Conservation (phyloP, 2,888 invertebrate species). For the Xestia ashworthii region DNA sequence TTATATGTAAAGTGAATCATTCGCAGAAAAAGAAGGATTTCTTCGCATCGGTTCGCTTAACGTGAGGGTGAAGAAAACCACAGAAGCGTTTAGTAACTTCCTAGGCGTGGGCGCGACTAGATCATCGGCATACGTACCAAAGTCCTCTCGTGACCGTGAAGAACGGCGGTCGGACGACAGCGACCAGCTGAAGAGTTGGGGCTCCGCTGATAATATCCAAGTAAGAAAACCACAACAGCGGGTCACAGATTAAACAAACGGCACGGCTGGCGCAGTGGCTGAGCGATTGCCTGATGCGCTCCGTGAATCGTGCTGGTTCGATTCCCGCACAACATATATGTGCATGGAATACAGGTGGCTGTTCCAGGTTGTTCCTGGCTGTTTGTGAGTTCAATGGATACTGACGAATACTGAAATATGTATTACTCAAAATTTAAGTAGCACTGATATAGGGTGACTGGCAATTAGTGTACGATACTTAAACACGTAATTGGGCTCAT, state of each 20-base stretch:
- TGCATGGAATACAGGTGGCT: background rate
- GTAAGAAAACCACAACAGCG: conserved; percentile 77
- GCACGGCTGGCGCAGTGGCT: background rate
- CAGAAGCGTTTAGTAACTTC: conserved; percentile 97
- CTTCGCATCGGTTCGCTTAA: conserved; percentile 97
- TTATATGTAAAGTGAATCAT: conserved; percentile 29
- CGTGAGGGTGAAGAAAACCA: conserved; percentile 97
- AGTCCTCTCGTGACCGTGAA: conserved; percentile 80
- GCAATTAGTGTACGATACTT: too few species aligned
- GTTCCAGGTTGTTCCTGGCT: background rate
- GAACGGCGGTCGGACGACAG: conserved; percentile 82
- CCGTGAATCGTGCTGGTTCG: background rate
- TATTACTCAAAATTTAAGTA: too few species aligned
- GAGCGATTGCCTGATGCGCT: background rate
- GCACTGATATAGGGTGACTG: too few species aligned
- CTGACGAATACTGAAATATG: too few species aligned
- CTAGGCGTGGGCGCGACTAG: conserved; percentile 94
- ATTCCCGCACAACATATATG: background rate
- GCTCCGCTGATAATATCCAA: conserved; percentile 96
- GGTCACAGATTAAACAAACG: background rate
- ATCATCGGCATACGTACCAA: conserved; percentile 87
- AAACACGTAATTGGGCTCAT: too few species aligned
- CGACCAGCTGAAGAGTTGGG: conserved; percentile 96
- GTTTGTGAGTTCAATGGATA: too few species aligned
- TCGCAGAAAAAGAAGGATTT: conserved; percentile 97